Conservation (phyloP, 2,888 invertebrate genomes). For the Caenorhabditis sulstoni region DNA sequence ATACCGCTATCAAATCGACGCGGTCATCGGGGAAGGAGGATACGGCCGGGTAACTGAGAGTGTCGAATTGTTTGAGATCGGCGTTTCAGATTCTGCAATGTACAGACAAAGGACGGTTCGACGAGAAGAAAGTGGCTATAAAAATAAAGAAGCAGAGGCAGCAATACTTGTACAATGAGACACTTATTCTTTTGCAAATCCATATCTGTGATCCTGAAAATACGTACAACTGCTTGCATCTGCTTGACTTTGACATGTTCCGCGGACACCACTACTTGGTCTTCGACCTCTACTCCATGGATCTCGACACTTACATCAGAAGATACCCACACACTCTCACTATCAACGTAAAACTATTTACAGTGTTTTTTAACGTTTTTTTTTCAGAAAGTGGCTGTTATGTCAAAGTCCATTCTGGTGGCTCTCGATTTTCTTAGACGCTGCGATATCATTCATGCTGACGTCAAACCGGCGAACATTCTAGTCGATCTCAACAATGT, state of each 20-base stretch:
- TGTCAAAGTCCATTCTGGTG: not conserved
- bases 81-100: conserved; percentile 1
- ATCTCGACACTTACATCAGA: conserved; percentile 7
- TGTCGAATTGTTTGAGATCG: no score
- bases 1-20: not conserved
- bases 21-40: not conserved
- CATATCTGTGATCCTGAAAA: not conserved
- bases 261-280: conserved; percentile 14
- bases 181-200: not conserved
- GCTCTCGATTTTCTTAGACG: not conserved
- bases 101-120: not conserved
- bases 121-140: conserved; percentile 13
- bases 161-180: no score
- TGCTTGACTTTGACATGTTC: not conserved
- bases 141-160: not conserved
- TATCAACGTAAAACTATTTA: not conserved
- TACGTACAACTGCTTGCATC: not conserved
- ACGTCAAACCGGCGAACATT: conserved; percentile 14
- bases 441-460: conserved; percentile 5
- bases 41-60: not conserved
- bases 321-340: conserved; percentile 2
- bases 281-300: conserved; percentile 2
- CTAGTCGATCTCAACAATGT: not conserved
- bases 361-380: not conserved
- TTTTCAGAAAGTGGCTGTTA: conserved; percentile 4